Evolutionary conservation across 1,140 invertebrate genomes (phyloP).

Genomic region (Hylaeus anthracinus): DNA sequence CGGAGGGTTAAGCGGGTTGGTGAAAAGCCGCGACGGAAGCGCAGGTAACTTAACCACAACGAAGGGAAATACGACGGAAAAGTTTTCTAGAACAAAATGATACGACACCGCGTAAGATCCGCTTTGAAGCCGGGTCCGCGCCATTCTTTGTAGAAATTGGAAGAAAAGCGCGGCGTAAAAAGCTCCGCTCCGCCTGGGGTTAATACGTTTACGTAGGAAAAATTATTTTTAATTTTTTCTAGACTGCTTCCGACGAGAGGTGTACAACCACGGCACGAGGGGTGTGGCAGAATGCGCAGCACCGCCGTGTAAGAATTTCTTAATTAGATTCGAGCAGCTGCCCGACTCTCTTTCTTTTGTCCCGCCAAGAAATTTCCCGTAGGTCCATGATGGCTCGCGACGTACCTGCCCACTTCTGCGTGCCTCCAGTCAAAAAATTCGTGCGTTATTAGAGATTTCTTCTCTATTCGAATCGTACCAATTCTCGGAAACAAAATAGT

Average conservation of each 20-base stretch:
- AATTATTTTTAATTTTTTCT: conserved; percentile 75
- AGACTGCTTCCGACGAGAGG: conserved; percentile 46
- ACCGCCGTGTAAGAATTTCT: conserved; percentile 72
- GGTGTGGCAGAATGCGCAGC: conserved; percentile 48
- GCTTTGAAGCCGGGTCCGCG: conserved; percentile 63
- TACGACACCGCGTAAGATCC: conserved; percentile 63
- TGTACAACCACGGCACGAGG: conserved; percentile 10
- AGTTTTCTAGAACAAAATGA: conserved; percentile 58
- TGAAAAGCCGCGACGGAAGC: conserved; percentile 43
- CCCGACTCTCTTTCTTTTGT: conserved; percentile 52
- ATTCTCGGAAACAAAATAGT: not conserved
- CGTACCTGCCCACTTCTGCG: not conserved
- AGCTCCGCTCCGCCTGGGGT: conserved; percentile 50
- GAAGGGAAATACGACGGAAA: conserved; percentile 52
- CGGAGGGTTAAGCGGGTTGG: conserved; percentile 29
- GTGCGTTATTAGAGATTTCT: conserved; percentile 50
- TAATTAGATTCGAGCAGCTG: conserved; percentile 71
- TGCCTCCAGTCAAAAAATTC: conserved; percentile 38
- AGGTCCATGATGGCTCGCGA: conserved; percentile 18
- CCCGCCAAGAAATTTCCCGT: conserved; percentile 53
- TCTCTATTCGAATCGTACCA: conserved; percentile 6
- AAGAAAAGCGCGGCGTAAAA: conserved; percentile 54
- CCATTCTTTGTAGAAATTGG: conserved; percentile 68
- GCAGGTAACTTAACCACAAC: conserved; percentile 47
- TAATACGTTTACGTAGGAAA: conserved; percentile 71